A percentile compares a stretch with the other conserved stretches of the same genome.
These are phyloP conservation scores for Cyphomyrmex costatus DNA, from an alignment of 1,140 invertebrate genomes.

Conservation along the genomic window DNA sequence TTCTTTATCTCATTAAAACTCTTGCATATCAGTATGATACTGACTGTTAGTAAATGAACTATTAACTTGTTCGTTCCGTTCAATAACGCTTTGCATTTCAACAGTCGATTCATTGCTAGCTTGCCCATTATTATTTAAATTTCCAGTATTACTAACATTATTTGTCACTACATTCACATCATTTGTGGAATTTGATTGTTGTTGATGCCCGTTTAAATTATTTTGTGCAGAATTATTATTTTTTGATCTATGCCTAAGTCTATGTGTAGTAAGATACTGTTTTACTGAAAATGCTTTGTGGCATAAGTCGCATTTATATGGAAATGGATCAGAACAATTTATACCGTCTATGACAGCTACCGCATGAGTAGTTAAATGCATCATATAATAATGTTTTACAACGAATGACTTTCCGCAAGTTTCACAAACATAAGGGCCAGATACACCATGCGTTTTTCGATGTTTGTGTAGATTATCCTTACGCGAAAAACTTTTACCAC, in stretches of 20 bases:
- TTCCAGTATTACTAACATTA: slow-evolving; percentile 64
- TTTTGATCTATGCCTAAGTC: slow-evolving; percentile 85
- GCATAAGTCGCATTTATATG: slow-evolving; percentile 88
- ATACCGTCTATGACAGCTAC: slow-evolving; percentile 78
- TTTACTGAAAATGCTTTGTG: slow-evolving; percentile 87
- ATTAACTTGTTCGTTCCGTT: slow-evolving; percentile 78
- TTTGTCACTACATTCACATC: slow-evolving; percentile 65
- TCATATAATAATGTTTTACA: slow-evolving; percentile 90
- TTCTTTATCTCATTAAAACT: slow-evolving; percentile 86
- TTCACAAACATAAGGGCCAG: slow-evolving; percentile 90
- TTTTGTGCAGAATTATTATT: slow-evolving; percentile 74
- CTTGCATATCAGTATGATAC: slow-evolving; percentile 84
- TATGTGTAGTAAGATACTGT: slow-evolving; percentile 87
- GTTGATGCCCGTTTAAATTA: slow-evolving; percentile 65
- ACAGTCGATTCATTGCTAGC: slow-evolving; percentile 78
- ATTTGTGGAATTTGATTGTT: slow-evolving; percentile 64
- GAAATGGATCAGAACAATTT: slow-evolving; percentile 82
- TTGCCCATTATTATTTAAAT: slow-evolving; percentile 75
- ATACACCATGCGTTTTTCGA: slow-evolving; percentile 89
- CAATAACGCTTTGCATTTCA: slow-evolving; percentile 83
- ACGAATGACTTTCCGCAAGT: slow-evolving; percentile 92
- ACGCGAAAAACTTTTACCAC: slow-evolving; percentile 92
- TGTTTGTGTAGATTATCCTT: slow-evolving; percentile 93
- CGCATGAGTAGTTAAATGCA: slow-evolving; percentile 87
- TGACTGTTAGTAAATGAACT: slow-evolving; percentile 80